Base-by-base conservation (phyloP, 2,113 vertebrate genomes). In the Notarius lentiginosus region DNA sequence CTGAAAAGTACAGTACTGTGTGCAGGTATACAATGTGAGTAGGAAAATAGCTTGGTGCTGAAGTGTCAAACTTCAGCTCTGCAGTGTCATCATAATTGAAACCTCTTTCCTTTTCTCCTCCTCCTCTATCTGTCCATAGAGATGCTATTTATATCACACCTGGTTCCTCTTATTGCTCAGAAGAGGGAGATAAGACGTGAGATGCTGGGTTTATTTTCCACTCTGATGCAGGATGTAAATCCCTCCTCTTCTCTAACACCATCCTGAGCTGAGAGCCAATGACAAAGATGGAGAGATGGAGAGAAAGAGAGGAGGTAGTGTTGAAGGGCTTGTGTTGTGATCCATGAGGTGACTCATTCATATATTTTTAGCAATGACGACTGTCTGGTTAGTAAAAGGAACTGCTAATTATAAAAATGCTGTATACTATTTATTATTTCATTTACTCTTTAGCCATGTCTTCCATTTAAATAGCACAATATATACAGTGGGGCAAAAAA, bases 141-240 rank as follows among this genome's bases (percentile, higher is more conserved):
- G 61, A 58, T 22, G 68, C 70, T 86, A 86, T 72, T 83, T 88
- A 77, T 83, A 86, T 73, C 79, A 47, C 79, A 88, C 79, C 79
- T 66, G 84, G 68, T 66, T 68, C 60, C 70, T 82, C 15, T 30
- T n/a, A 66, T 5, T 60, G 56, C 84, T 79, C 58, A 49, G 49
- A 51, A 73, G 22, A 60, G 14, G 12, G 47, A 65, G 49, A 72
- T 47, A 63, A 53, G 53, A 60, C 17, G 47, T 60, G 60, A 77
- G 79, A 17, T 27, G 18, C 65, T 47, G 22, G 49, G 55, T 34
- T 56, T 58, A n/a, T 53, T 83, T 82, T 86, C 60, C 84, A 60
- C 55, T 61, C 49, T 7, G 49, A 63, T 55, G 84, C 20, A 22
- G 84, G 41, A 55, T 51, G 49, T 65, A 24, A 61, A 24, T 72